phyloP scores from a whole-genome alignment of 1,140 invertebrate genomes.

The Sarcophaga bullata region DNA sequence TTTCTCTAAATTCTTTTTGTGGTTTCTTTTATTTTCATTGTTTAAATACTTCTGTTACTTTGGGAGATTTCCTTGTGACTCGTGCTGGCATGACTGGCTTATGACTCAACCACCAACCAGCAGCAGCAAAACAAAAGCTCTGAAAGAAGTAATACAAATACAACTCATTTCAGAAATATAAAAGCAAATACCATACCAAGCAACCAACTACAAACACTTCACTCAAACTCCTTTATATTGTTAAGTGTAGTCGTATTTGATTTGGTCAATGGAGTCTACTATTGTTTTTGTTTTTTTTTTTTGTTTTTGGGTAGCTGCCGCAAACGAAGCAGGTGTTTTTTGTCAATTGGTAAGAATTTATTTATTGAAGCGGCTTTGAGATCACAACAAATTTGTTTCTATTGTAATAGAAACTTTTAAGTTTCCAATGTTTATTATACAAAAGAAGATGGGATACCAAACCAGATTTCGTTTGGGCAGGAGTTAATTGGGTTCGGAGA shows the following conservation, averaged over 20 bases:
- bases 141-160: neutral
- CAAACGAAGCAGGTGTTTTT: neutral
- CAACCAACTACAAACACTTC: neutral
- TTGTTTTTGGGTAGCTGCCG: neutral
- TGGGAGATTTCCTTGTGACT: slow-evolving; percentile 39
- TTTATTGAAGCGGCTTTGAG: no score
- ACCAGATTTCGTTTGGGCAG: no score
- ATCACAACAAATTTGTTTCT: no score
- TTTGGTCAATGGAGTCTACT: slow-evolving; percentile 15
- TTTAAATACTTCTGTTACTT: slow-evolving; percentile 37
- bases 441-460: no score
- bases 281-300: neutral
- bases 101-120: slow-evolving; percentile 20
- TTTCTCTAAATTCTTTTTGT: slow-evolving; percentile 27
- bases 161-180: slow-evolving; percentile 24
- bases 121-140: neutral
- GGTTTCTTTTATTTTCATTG: slow-evolving; percentile 24
- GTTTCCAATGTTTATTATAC: no score
- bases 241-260: neutral
- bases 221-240: neutral
- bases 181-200: neutral
- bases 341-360: neutral
- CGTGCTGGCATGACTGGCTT: slow-evolving; percentile 18
- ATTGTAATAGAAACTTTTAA: no score
- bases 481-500: no score